Percentiles rank a stretch among this genome's conserved stretches.
phyloP scores from a whole-genome alignment of 2,113 vertebrate genomes.

The Oncorhynchus gorbuscha region DNA sequence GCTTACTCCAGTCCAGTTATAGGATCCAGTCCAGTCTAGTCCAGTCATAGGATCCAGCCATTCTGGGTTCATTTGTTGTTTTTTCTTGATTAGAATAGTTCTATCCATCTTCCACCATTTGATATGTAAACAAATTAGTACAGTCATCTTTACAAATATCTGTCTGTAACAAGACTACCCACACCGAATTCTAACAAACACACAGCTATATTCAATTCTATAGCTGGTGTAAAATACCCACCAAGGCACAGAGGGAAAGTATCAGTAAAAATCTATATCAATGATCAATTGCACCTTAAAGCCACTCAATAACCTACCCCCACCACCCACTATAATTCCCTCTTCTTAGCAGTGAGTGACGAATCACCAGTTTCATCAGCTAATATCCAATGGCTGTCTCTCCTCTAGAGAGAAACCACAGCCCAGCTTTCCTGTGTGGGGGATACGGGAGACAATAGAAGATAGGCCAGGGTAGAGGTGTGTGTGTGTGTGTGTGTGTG shows the following conservation, averaged over 20 bases:
- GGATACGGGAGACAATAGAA: constrained; percentile 82
- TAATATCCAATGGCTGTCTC: constrained; percentile 56
- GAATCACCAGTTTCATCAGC: constrained; percentile 44
- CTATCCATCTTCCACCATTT: too few relatives aligned
- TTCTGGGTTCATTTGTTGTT: too few relatives aligned
- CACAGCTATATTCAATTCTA: not conserved
- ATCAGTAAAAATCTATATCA: constrained; percentile 59
- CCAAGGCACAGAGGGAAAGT: constrained; percentile 32
- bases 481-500: not conserved
- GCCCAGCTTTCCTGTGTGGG: constrained; percentile 62
- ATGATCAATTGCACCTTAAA: constrained; percentile 57
- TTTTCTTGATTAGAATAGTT: too few relatives aligned
- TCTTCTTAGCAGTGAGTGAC: constrained; percentile 25
- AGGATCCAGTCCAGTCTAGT: not conserved
- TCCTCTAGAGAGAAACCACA: constrained; percentile 36
- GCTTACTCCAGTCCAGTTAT: not conserved
- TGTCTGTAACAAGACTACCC: too few relatives aligned
- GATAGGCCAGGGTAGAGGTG: constrained; percentile 63
- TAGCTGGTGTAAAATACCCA: constrained; percentile 16
- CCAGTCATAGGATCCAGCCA: constrained; percentile 5
- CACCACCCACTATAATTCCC: constrained; percentile 15
- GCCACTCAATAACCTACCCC: constrained; percentile 49
- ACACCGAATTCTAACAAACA: constrained; percentile 32
- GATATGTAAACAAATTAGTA: too few relatives aligned
- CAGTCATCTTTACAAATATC: too few relatives aligned